These are phyloP conservation scores for Troides oblongomaculatus DNA, from an alignment of 2,888 invertebrate genomes.

Conservation along the genomic window DNA sequence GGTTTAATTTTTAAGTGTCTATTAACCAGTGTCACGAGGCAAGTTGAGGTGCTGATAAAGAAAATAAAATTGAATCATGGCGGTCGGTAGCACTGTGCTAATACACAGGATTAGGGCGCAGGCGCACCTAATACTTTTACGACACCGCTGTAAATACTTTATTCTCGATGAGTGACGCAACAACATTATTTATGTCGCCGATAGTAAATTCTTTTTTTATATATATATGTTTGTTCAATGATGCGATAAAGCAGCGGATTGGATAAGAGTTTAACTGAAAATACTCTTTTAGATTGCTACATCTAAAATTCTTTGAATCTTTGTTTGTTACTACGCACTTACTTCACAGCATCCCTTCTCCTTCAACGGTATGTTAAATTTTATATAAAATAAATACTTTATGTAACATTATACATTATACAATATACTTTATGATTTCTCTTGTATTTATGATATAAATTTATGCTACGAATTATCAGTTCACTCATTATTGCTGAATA, in stretches of 20 bases:
- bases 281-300: background rate
- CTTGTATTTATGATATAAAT: no score
- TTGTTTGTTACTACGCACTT: background rate
- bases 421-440: no score
- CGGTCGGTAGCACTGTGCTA: conserved; percentile 53
- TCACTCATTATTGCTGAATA: no score
- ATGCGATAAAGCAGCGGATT: conserved; percentile 30
- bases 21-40: conserved; percentile 1
- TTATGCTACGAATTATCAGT: no score
- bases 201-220: conserved; percentile 51
- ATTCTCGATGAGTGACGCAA: conserved; percentile 58
- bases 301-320: background rate
- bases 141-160: conserved; percentile 65
- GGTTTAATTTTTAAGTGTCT: background rate
- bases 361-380: no score
- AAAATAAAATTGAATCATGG: conserved; percentile 54
- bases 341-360: background rate
- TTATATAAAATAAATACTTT: no score
- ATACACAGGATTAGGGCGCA: conserved; percentile 61
- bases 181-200: conserved; percentile 58
- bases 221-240: conserved; percentile 32
- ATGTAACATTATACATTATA: no score
- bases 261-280: conserved; percentile 10
- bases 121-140: conserved; percentile 70
- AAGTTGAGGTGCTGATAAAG: conserved; percentile 41